Evolutionary conservation across 2,888 invertebrate genomes (phyloP), one percentile per base, ranked within the genome.

Genomic region (Cosmorhoe ocellata): DNA sequence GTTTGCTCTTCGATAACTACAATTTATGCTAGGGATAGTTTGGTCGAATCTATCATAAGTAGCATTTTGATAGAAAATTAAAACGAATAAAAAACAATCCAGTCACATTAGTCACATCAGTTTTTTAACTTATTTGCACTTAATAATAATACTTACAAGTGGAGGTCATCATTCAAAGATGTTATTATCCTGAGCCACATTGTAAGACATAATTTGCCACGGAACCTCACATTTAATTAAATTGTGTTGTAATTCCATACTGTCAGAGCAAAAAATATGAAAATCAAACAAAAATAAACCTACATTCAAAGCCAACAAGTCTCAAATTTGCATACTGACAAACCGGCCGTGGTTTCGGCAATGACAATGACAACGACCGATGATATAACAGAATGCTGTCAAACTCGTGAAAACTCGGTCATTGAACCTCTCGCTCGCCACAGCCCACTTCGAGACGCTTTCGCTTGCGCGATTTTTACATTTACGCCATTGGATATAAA

Each of bases 361-460:
- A 87, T 90, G 91, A 90, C 90, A 90, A 87, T 89, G 90, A 89
- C 88, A 83, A 79, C 84, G 80, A 76, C 78, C 85, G 88, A 81
- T 90, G 90, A 90, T 89, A 90, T 90, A 90, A 90, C 87, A 84
- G 79, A 84, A 83, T 84, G 86, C 89, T 88, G 89, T 89, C 90
- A 90, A 89, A 89, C 89, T 69, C 85, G 85, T 88, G 89, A 90
- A 90, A 90, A 90, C 79, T 89, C 90, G 90, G 91, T 87, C 90
- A 84, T 90, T 90, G 90, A 90, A 84, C 91, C 79, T 80, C 71
- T 69, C 77, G 82, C 79, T 69, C 65, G 69, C 72, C 64, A 58
- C 72, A 75, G 70, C 75, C 75, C 70, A 76, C 79, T 78, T 69
- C 67, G 63, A 59, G 53, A 56, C 55, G 81, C 84, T 85, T 85